Evolutionary conservation across 2,113 vertebrate species (phyloP).

Genomic region (Gallinago undulata): DNA sequence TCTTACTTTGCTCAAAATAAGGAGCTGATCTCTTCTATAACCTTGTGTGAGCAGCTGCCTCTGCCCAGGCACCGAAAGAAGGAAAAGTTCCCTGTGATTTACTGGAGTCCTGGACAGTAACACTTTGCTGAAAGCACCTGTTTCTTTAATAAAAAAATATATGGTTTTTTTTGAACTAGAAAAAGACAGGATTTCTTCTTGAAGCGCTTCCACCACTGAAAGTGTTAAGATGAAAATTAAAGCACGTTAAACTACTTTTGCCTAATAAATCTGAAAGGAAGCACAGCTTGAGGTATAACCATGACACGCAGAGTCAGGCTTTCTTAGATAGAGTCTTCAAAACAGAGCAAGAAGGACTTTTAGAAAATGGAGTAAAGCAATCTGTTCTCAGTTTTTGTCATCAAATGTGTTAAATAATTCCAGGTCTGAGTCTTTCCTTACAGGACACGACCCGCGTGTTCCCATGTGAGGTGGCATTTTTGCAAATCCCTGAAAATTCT

Average conservation of each 20-base stretch:
- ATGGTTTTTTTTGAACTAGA: not conserved
- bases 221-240: not conserved
- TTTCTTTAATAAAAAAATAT: not conserved
- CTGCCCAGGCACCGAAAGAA: not conserved
- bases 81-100: not conserved
- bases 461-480: not conserved
- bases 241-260: not conserved
- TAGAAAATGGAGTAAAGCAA: not conserved
- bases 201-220: not conserved
- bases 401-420: not conserved
- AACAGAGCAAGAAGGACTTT: not conserved
- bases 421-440: not conserved
- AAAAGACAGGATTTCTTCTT: not conserved
- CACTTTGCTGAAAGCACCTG: not conserved
- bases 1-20: not conserved
- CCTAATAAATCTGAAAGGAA: not conserved
- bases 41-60: not conserved
- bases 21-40: not conserved
- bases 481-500: not conserved
- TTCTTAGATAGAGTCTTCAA: not conserved
- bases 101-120: not conserved
- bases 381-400: not conserved
- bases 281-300: not conserved
- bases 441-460: fast-evolving
- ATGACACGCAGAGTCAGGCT: not conserved